Conservation (phyloP, 2,888 invertebrate species). For the Halictus quadricinctus region DNA sequence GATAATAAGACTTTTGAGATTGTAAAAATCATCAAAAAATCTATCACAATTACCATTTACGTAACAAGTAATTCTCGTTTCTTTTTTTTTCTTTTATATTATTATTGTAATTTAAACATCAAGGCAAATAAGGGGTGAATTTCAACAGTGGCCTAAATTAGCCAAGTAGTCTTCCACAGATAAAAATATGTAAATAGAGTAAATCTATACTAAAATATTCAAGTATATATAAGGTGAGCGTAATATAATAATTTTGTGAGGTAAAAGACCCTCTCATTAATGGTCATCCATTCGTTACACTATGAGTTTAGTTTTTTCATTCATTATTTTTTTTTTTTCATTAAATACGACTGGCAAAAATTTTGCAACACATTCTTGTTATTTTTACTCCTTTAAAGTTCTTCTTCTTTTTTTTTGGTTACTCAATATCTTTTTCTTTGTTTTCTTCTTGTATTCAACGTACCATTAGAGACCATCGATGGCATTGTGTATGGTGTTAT, state of each 20-base stretch:
- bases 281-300: slow-evolving; percentile 77
- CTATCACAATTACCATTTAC: slow-evolving; percentile 85
- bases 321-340: slow-evolving; percentile 26
- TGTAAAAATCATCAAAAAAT: slow-evolving; percentile 88
- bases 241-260: slow-evolving; percentile 81
- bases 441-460: slow-evolving; percentile 69
- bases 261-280: slow-evolving; percentile 80
- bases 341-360: slow-evolving; percentile 75
- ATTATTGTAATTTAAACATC: slow-evolving; percentile 82
- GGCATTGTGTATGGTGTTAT: slow-evolving; percentile 66
- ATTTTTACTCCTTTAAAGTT: slow-evolving; percentile 29
- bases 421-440: slow-evolving; percentile 25
- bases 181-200: slow-evolving; percentile 83
- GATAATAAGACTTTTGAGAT: slow-evolving; percentile 84
- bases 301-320: slow-evolving; percentile 67
- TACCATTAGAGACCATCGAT: slow-evolving; percentile 73
- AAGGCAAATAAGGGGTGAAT: slow-evolving; percentile 83
- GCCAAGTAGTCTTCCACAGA: slow-evolving; percentile 82
- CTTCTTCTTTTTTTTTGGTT: neutral
- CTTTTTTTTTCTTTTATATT: slow-evolving; percentile 72
- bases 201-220: slow-evolving; percentile 83
- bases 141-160: slow-evolving; percentile 83
- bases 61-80: slow-evolving; percentile 80
- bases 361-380: slow-evolving; percentile 71
- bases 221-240: slow-evolving; percentile 82